phyloP scores from a whole-genome alignment of 2,113 vertebrate genomes.

The Stegastes partitus region DNA sequence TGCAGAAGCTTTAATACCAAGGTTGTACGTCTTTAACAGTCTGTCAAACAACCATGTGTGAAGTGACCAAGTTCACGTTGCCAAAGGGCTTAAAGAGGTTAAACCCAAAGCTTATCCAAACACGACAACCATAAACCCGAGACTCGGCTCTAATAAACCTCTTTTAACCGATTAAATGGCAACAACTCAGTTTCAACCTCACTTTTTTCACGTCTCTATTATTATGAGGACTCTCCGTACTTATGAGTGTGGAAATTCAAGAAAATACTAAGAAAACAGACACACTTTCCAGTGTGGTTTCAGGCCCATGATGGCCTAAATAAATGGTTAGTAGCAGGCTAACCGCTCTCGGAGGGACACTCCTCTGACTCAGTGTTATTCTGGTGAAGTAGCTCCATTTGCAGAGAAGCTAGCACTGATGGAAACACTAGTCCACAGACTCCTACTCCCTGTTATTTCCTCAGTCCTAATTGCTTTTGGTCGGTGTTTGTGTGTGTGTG shows the following conservation, averaged over 20 bases:
- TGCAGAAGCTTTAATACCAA: neutral
- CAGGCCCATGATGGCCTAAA: slow-evolving; percentile 42
- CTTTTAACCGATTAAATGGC: neutral
- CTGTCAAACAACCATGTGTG: too few relatives aligned
- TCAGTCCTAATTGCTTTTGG: slow-evolving; percentile 71
- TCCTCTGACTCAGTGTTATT: slow-evolving; percentile 76
- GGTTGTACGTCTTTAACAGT: neutral
- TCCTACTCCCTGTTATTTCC: slow-evolving; percentile 75
- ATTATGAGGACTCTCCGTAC: slow-evolving; percentile 6
- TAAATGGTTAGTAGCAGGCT: slow-evolving; percentile 56
- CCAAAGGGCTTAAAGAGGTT: neutral
- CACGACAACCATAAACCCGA: neutral
- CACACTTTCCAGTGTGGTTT: slow-evolving; percentile 55
- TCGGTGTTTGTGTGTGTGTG: slow-evolving; percentile 40
- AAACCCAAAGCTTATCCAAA: slow-evolving; percentile 8
- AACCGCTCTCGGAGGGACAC: slow-evolving; percentile 59
- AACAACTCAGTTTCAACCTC: slow-evolving; percentile 11
- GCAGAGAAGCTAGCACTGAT: slow-evolving; percentile 57
- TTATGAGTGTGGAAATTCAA: slow-evolving; percentile 17
- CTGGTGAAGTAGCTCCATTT: slow-evolving; percentile 54
- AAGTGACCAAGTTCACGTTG: neutral
- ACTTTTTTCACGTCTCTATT: neutral
- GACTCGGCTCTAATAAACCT: neutral
- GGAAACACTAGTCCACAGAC: slow-evolving; percentile 67
- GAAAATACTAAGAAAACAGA: slow-evolving; percentile 28